Evolutionary conservation across 2,113 vertebrate genomes (phyloP), one percentile per base, ranked within the genome.

Genomic region (Athene noctua): DNA sequence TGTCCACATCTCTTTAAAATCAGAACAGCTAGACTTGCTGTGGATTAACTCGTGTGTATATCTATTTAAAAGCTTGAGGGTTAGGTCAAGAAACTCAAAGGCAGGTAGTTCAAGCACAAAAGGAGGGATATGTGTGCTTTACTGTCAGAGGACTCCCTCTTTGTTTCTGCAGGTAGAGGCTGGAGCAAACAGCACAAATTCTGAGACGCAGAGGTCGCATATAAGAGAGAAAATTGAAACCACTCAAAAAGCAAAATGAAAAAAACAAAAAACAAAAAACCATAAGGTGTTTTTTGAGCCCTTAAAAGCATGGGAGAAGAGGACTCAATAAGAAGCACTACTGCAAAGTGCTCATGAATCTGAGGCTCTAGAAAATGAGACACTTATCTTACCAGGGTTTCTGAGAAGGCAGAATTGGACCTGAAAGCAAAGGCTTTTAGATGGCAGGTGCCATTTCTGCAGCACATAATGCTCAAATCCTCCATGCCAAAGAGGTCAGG

Each of bases 351-450:
- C 65, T 84, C 65, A 6, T 55, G 47, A 66, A 44, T 36, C 57
- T 92, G 80, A 63, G 36, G 32, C 3, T 89, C 47, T 61, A 72
- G 61, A 59, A 96, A 94, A 79, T 63, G 52, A 89, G 68, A 72
- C 47, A 62, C 51, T 87, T 87, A 91, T 21, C 52, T 52, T 75
- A 38, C 26, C 83, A 63, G 68, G 47, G 30, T 86, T 86, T 72
- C 86, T 87, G 86, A 92, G 70, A 79, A 85, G 57, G 40, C 66
- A 96, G 91, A 91, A 91, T 4, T 81, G 57, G 55, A 95, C 65
- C 42, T 61, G 70, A 87, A 96, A 80, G 73, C 83, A 91, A 75
- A 96, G 44, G 47, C 47, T 92, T 95, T 95, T 85, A 91, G 67
- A 51, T 0, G 2, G 21, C 65, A 92, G 73, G 23, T 82, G 67